A percentile compares a stretch with the other conserved stretches of the same genome.
Conservation (phyloP, 2,797 vertebrate species). For the Lacerta agilis region DNA sequence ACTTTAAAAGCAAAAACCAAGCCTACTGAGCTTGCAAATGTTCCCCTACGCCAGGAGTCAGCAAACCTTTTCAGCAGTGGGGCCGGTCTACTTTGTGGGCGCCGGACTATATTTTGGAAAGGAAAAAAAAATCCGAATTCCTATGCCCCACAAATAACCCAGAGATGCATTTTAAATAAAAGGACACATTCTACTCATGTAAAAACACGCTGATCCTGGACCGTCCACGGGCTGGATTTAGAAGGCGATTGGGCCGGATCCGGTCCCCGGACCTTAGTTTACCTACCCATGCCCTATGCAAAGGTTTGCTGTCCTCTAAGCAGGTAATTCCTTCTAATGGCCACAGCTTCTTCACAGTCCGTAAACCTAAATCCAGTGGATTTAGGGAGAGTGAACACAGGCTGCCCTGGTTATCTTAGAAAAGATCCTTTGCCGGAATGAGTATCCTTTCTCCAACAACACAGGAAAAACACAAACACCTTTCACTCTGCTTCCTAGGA, state of each 20-base stretch:
- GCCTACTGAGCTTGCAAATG: not conserved
- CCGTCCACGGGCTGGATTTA: accelerated
- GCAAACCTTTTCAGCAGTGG: too few relatives aligned
- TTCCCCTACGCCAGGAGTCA: not conserved
- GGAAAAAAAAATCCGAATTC: too few relatives aligned
- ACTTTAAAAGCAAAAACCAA: not conserved
- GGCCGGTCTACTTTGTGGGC: too few relatives aligned
- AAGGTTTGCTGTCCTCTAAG: not conserved
- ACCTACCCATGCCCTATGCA: not conserved
- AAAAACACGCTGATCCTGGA: too few relatives aligned
- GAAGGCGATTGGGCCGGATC: too few relatives aligned
- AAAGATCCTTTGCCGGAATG: conserved; percentile 6
- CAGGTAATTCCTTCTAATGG: not conserved
- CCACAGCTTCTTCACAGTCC: not conserved
- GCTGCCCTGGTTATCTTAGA: conserved; percentile 9
- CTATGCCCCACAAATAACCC: too few relatives aligned
- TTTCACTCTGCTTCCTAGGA: conserved; percentile 64
- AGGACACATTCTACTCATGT: too few relatives aligned
- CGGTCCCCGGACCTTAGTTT: too few relatives aligned
- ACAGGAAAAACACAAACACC: conserved; percentile 11
- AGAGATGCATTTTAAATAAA: too few relatives aligned
- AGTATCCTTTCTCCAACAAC: conserved; percentile 36
- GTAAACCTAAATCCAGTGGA: not conserved
- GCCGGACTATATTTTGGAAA: too few relatives aligned
- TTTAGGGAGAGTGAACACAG: not conserved